These are phyloP conservation scores for Heliconius cydno DNA, from an alignment of 2,888 invertebrate genomes.

Conservation along the genomic window DNA sequence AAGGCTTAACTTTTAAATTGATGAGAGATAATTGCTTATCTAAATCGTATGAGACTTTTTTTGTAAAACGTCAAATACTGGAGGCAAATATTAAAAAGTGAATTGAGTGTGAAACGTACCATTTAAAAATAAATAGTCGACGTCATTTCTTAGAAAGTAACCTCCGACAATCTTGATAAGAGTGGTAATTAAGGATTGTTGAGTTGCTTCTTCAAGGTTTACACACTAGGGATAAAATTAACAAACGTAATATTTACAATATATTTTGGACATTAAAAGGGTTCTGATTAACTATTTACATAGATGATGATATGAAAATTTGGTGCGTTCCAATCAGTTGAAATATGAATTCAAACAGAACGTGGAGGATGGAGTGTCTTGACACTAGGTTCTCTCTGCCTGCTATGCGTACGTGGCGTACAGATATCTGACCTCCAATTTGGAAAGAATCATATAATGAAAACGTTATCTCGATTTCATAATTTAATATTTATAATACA, in stretches of 20 bases:
- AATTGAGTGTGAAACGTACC: background rate
- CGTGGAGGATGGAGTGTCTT: too few species aligned
- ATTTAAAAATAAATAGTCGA: conserved; percentile 1
- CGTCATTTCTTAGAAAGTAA: conserved; percentile 14
- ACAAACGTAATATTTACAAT: background rate
- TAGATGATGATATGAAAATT: too few species aligned
- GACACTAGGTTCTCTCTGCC: too few species aligned
- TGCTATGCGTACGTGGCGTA: too few species aligned
- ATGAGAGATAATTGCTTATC: conserved; percentile 12
- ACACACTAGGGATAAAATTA: background rate
- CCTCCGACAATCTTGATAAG: conserved; percentile 17
- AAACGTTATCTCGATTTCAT: background rate
- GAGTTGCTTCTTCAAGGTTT: background rate
- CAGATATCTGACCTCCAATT: background rate
- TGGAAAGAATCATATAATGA: background rate
- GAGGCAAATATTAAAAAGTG: background rate
- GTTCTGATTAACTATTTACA: background rate
- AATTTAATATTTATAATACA: background rate
- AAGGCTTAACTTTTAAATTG: conserved; percentile 7
- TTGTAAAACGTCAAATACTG: conserved; percentile 11
- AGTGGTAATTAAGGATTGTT: conserved; percentile 7
- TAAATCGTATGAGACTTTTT: background rate
- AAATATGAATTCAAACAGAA: too few species aligned
- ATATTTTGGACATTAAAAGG: background rate
- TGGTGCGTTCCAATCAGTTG: too few species aligned